These are phyloP conservation scores for Lochmaea crataegi DNA, from an alignment of 2,888 invertebrate species.

Conservation along the genomic window DNA sequence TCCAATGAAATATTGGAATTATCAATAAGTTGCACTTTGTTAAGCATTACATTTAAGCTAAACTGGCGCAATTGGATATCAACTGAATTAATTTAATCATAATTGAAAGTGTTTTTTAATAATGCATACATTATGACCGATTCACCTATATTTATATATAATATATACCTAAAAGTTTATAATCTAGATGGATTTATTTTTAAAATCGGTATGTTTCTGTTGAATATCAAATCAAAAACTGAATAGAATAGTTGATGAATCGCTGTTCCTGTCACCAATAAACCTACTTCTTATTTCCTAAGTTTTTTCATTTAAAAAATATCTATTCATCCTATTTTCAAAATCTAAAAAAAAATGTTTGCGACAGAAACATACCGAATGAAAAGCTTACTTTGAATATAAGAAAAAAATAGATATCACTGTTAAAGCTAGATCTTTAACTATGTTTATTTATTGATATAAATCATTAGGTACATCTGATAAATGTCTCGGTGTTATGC, in stretches of 20 bases:
- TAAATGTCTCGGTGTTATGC: conserved; percentile 40
- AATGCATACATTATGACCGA: neutral
- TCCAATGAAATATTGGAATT: too few species aligned
- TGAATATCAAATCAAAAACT: conserved; percentile 16
- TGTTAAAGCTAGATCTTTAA: conserved; percentile 53
- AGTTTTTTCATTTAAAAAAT: too few species aligned
- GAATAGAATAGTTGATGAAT: too few species aligned
- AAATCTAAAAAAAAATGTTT: neutral
- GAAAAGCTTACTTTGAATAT: conserved; percentile 34
- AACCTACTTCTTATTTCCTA: too few species aligned
- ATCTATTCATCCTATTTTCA: neutral
- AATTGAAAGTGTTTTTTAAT: neutral
- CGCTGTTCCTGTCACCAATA: too few species aligned
- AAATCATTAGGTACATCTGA: conserved; percentile 40
- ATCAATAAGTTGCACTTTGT: too few species aligned
- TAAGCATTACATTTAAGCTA: too few species aligned
- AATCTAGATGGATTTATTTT: conserved; percentile 46
- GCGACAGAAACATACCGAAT: conserved; percentile 45
- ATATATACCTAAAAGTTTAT: conserved; percentile 25
- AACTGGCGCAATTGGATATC: too few species aligned
- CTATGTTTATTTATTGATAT: conserved; percentile 53
- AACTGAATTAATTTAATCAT: neutral
- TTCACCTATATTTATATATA: conserved; percentile 28
- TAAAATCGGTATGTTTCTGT: conserved; percentile 46
- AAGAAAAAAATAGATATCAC: conserved; percentile 49